Percentiles rank a stretch among this genome's conserved stretches.
phyloP scores from a whole-genome alignment of 2,797 vertebrate species.

The Crocodylus rhombifer region DNA sequence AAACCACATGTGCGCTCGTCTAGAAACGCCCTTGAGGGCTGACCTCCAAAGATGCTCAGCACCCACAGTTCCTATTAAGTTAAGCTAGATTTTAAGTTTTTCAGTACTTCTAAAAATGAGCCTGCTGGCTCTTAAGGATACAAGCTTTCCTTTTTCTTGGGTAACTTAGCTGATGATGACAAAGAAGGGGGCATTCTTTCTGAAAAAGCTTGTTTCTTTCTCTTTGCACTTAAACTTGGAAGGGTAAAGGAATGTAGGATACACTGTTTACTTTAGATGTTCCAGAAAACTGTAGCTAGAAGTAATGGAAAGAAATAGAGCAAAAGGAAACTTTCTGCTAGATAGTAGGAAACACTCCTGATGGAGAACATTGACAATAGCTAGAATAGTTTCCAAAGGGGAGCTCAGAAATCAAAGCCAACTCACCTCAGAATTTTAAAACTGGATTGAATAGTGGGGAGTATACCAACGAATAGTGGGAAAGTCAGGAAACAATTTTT shows the following conservation, averaged over 20 bases:
- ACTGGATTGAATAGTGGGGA: neutral
- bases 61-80: neutral
- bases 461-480: neutral
- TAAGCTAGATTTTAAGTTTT: neutral
- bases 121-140: neutral
- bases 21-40: neutral
- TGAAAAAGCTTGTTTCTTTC: neutral
- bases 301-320: constrained; percentile 30
- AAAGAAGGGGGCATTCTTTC: neutral
- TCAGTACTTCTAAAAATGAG: neutral
- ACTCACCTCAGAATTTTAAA: neutral
- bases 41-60: neutral
- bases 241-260: neutral
- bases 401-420: neutral
- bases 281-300: neutral
- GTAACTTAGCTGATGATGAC: neutral
- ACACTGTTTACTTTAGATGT: neutral
- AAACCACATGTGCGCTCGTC: too few relatives aligned
- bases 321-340: constrained; percentile 26
- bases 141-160: neutral
- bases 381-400: constrained; percentile 23
- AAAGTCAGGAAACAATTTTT: constrained; percentile 11
- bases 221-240: neutral
- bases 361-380: constrained; percentile 3
- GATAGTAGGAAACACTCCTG: constrained; percentile 28